Base-by-base conservation (phyloP, 2,113 vertebrate species). In the Globicephala melas region DNA sequence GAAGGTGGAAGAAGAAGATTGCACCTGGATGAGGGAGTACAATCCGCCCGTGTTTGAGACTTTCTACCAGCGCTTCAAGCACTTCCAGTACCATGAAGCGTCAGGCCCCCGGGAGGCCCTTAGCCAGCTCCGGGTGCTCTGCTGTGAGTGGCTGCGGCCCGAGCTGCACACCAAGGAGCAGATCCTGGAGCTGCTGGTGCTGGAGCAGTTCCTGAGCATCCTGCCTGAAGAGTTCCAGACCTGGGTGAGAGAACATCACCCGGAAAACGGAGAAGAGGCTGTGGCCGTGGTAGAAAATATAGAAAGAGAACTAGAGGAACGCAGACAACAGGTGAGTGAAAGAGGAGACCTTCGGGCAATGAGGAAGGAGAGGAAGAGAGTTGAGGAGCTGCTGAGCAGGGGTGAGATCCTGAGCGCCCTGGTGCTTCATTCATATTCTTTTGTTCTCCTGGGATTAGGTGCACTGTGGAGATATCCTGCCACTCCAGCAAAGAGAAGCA, bases 1-100 rank as follows among this genome's bases (percentile, higher is more conserved):
- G 89, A 98, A 98, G 33, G 98, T 98, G 65, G 98, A 98, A 74
- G 98, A 98, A 83, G 98, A 98, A 86, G 98, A 98, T 67, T 97
- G 97, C 76, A 95, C 97, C 21, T 98, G 98, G 97, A 98, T 97
- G 98, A 97, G 81, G 63, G 93, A 86, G 41, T 96, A 96, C 92
- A 83, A 14, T 5, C 94, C 94, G 1, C 94, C 95, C 6, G 20
- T 65, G 8, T 67, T 96, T 25, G 97, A 98, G 60, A 95, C 88
- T 50, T 97, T 97, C 53, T 96, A 98, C 62, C 98, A 98, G 74
- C 98, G 97, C n/a, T 98, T 98, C 82, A 95, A 96, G 70, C 96
- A 97, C 15, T 98, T 98, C 74, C 97, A 96, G 92, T 98, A 98
- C 74, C 96, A 97, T 53, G 96, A 98, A 62, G 98, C 97, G 11